A percentile compares a stretch with the other conserved stretches of the same genome.
phyloP scores from a whole-genome alignment of 2,797 vertebrate genomes.

The Tragopan temminckii region DNA sequence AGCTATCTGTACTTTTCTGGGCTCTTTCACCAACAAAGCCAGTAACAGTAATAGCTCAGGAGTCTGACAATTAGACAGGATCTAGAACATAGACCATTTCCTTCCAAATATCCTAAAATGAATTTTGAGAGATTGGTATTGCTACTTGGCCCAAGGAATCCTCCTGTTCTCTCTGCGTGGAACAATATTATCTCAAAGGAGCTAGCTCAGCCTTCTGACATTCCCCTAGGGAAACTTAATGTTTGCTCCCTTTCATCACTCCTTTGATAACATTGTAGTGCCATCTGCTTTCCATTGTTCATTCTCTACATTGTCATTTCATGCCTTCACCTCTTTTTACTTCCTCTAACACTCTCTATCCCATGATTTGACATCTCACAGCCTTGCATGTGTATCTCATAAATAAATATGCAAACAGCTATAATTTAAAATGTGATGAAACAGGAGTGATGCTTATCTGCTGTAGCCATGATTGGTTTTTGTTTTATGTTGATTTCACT shows the following conservation, averaged over 20 bases:
- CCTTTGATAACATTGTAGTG: neutral
- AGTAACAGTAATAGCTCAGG: rapidly evolving
- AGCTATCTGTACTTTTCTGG: neutral
- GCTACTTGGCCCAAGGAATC: neutral
- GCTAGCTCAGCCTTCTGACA: neutral
- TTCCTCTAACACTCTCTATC: neutral
- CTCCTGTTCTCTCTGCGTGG: neutral
- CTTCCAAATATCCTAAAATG: neutral
- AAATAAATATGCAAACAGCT: neutral
- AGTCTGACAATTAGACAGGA: neutral
- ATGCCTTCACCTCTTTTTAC: neutral
- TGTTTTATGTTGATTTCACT: neutral
- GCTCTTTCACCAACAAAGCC: neutral
- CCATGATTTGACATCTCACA: neutral
- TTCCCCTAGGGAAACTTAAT: neutral
- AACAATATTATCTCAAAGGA: neutral
- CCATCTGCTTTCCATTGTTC: neutral
- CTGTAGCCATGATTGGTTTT: neutral
- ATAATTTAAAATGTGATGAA: neutral
- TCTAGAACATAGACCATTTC: neutral
- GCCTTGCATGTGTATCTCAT: neutral
- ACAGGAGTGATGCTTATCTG: neutral
- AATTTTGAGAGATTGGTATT: neutral
- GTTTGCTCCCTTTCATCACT: rapidly evolving
- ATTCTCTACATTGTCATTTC: rapidly evolving